Conservation (phyloP, 2,797 vertebrate species). For the Malurus splendens region DNA sequence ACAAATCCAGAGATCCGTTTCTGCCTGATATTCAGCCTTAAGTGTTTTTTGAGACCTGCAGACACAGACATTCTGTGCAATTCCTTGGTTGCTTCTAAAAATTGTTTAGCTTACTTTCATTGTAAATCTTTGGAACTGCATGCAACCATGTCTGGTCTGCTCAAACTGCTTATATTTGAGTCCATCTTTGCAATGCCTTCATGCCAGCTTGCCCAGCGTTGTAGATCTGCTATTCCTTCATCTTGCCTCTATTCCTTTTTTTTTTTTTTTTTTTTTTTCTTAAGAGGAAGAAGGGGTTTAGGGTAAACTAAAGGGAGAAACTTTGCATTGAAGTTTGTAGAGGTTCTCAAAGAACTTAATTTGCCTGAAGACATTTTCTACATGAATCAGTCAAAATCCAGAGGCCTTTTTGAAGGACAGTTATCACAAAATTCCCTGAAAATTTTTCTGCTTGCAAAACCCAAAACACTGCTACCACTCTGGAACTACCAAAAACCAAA, state of each 20-base stretch:
- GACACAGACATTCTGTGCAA: not conserved
- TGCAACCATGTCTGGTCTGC: not conserved
- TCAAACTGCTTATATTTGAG: not conserved
- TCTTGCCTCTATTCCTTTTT: not conserved
- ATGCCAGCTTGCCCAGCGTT: not conserved
- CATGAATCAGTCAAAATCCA: not conserved
- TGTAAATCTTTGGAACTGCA: not conserved
- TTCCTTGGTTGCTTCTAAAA: not conserved
- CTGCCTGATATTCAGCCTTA: not conserved
- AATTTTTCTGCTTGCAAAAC: not conserved
- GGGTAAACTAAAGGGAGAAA: not conserved
- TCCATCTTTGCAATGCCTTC: not conserved
- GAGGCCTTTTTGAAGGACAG: not conserved
- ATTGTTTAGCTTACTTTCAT: not conserved
- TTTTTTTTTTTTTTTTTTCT: not conserved
- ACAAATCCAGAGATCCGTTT: constrained; percentile 33
- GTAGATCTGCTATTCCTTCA: not conserved
- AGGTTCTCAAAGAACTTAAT: not conserved
- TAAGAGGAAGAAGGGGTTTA: not conserved
- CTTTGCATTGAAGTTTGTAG: not conserved
- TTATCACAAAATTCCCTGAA: not conserved
- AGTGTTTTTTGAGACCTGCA: not conserved
- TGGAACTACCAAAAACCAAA: not conserved
- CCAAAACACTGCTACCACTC: not conserved
- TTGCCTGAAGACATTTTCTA: not conserved